Evolutionary conservation across 2,797 vertebrate genomes (phyloP).

Genomic region (Capromys pilorides): DNA sequence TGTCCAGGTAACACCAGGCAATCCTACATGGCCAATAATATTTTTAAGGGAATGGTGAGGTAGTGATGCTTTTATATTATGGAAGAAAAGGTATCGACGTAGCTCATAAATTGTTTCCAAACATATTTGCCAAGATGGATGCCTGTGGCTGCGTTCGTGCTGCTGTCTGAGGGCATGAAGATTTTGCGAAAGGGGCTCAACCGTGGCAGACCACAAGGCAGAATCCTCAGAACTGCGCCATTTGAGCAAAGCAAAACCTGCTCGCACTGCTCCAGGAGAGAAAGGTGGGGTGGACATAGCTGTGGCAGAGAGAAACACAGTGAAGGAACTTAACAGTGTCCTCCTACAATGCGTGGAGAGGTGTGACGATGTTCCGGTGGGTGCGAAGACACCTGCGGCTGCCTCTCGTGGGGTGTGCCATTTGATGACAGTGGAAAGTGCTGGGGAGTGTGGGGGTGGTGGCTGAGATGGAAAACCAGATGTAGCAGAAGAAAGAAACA

Average conservation of each 20-base stretch:
- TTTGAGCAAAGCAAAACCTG: neutral
- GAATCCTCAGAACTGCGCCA: neutral
- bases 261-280: neutral
- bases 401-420: fast-evolving
- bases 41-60: neutral
- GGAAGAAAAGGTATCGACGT: neutral
- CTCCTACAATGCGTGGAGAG: neutral
- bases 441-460: slow-evolving; percentile 62
- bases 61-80: neutral
- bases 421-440: neutral
- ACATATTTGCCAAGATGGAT: neutral
- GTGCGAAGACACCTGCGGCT: fast-evolving
- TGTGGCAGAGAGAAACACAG: neutral
- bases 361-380: neutral
- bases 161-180: neutral
- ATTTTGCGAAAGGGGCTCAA: neutral
- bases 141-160: neutral
- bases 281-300: neutral
- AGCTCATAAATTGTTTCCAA: neutral
- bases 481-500: neutral
- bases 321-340: neutral
- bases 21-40: neutral
- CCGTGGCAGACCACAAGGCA: neutral
- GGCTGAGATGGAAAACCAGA: slow-evolving; percentile 73
- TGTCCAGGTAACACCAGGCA: neutral